Percentiles rank a stretch among this genome's conserved stretches.
These are phyloP conservation scores for Gopherus evgoodei DNA, from an alignment of 2,113 vertebrate genomes.

Conservation along the genomic window DNA sequence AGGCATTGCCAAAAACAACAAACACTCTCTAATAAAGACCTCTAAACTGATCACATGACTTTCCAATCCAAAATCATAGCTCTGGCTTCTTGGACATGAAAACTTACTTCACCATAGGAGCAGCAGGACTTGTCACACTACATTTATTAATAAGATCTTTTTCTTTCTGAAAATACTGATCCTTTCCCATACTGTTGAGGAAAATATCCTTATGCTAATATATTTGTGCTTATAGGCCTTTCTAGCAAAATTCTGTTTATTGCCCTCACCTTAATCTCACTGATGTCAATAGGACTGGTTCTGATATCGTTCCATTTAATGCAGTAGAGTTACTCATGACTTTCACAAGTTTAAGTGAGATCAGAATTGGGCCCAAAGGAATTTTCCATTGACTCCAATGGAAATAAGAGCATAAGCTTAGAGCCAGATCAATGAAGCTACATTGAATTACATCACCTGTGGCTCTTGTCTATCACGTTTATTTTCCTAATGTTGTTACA, in stretches of 20 bases:
- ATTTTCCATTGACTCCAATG: neutral
- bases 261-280: neutral
- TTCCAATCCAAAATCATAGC: neutral
- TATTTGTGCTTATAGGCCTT: neutral
- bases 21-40: neutral
- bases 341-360: constrained; percentile 34
- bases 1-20: neutral
- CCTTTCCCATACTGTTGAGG: neutral
- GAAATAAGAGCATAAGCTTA: constrained; percentile 6
- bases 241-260: neutral
- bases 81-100: neutral
- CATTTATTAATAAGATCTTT: neutral
- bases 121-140: neutral
- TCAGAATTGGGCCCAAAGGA: neutral
- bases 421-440: neutral
- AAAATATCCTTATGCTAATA: neutral
- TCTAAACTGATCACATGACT: neutral
- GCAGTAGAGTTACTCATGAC: neutral
- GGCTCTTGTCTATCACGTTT: neutral
- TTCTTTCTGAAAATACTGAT: neutral
- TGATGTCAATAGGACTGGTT: neutral
- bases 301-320: neutral
- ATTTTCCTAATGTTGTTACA: neutral
- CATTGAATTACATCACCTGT: neutral
- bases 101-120: neutral